Evolutionary conservation across 1,140 invertebrate genomes (phyloP), one percentile per base, ranked within the genome.

Genomic region (Atta colombica): DNA sequence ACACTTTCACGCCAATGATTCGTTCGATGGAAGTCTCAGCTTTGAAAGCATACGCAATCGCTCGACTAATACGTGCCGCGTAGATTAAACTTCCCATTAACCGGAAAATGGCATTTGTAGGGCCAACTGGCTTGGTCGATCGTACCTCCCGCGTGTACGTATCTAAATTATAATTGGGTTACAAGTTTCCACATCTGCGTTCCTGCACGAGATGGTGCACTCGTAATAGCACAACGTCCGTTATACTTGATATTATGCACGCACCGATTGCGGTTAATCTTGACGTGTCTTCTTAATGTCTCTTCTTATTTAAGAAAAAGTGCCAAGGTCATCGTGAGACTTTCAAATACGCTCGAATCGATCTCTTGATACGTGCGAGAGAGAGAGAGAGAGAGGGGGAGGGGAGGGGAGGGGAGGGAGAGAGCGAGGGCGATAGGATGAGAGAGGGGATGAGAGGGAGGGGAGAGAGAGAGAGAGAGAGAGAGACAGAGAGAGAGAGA

Each of bases 1-100:
- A 87, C 85, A 85, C 89, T 87, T 89, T 87, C 86, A 87, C 80
- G 58, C 35, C 21, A 21, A 4, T 16, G 66, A 75, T 89, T 75
- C 85, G 31, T 45, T 16, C 10, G 60, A 21, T 80, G 60, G 51
- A 55, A 63, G 25, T 14, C 31, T 31, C 61, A 49, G 16, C 25
- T 53, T 61, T 49, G 60, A 69, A 58, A 58, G 63, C 81, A 55
- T 77, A 66, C 66, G 89, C 77, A 87, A 86, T 90, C 85, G 85
- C 49, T 53, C 39, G 12, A 5, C 58, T 88, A 81, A 87, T 88
- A 78, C 68, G 51, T 71, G 85, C 31, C 55, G 49, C 60, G 35
- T 55, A 39, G 39, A 68, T 88, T 75, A 51, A 68, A 66, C 28
- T 82, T 51, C 14, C 63, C 31, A 21, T 18, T 21, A n/a, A 49